phyloP scores from a whole-genome alignment of 2,888 invertebrate species.

The Colletes collaris region DNA sequence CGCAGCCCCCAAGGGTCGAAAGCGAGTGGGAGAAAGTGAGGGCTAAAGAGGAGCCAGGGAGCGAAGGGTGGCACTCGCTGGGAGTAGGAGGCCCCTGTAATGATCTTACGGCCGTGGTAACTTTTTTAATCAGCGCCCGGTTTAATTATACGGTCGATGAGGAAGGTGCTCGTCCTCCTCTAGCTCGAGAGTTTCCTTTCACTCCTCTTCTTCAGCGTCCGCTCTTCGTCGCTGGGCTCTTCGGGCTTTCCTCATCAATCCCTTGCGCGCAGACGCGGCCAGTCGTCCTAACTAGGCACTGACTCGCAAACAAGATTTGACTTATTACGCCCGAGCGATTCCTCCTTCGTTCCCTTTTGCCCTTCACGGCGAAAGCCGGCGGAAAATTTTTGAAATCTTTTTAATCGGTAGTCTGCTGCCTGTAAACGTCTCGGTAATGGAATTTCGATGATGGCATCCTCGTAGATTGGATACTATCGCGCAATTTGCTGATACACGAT shows the following conservation, averaged over 20 bases:
- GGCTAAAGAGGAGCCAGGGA: conserved; percentile 48
- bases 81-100: conserved; percentile 76
- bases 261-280: conserved; percentile 69
- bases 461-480: no score
- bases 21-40: conserved; percentile 58
- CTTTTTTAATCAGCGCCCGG: conserved; percentile 83
- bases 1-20: conserved; percentile 67
- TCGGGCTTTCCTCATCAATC: conserved; percentile 71
- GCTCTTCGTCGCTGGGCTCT: conserved; percentile 58
- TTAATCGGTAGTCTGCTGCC: conserved; percentile 29
- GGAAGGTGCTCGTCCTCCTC: conserved; percentile 76
- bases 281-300: conserved; percentile 76
- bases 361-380: conserved; percentile 38
- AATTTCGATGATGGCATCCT: conserved; percentile 1
- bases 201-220: conserved; percentile 56
- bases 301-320: conserved; percentile 81
- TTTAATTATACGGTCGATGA: conserved; percentile 83
- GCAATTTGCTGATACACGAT: no score
- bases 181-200: conserved; percentile 44
- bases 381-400: conserved; percentile 42
- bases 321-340: conserved; percentile 81
- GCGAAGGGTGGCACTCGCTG: conserved; percentile 39
- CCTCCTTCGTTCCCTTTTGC: conserved; percentile 60
- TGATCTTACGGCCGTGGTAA: conserved; percentile 81
- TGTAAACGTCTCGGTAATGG: conserved; percentile 4